phyloP scores from a whole-genome alignment of 2,888 invertebrate genomes.

The Parelbella ahira region DNA sequence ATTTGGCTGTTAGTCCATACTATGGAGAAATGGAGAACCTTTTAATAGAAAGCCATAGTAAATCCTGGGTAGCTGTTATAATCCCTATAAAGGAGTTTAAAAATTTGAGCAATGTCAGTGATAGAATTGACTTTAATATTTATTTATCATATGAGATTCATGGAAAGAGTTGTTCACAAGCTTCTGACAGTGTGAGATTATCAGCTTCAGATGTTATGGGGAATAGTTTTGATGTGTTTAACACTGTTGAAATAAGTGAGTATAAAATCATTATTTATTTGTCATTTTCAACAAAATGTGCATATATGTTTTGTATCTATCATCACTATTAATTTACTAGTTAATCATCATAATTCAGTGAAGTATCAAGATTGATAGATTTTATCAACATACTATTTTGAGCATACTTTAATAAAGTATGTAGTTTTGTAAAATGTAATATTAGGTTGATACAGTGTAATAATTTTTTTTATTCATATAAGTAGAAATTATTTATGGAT shows the following conservation, averaged over 20 bases:
- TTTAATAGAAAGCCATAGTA: constrained; percentile 28
- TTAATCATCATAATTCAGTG: too few species aligned
- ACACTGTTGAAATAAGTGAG: constrained; percentile 22
- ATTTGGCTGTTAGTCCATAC: constrained; percentile 37
- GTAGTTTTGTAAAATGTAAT: too few species aligned
- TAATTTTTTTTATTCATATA: too few species aligned
- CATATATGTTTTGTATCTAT: too few species aligned
- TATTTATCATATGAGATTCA: constrained; percentile 44
- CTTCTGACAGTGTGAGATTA: constrained; percentile 48
- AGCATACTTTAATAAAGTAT: too few species aligned
- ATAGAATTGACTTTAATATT: constrained; percentile 48
- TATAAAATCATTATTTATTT: too few species aligned
- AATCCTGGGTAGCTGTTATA: constrained; percentile 41
- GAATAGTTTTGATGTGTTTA: constrained; percentile 51
- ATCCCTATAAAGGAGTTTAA: constrained; percentile 50
- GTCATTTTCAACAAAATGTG: too few species aligned
- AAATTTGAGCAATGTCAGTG: constrained; percentile 35
- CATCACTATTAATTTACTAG: too few species aligned
- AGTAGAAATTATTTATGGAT: too few species aligned
- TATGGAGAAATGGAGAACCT: constrained; percentile 43
- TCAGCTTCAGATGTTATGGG: constrained; percentile 48
- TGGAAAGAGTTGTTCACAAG: constrained; percentile 43
- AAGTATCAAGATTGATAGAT: too few species aligned
- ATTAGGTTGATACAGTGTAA: too few species aligned
- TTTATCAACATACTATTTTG: too few species aligned